These are phyloP conservation scores for Gortyna flavago DNA, from an alignment of 2,888 invertebrate genomes.

Conservation along the genomic window DNA sequence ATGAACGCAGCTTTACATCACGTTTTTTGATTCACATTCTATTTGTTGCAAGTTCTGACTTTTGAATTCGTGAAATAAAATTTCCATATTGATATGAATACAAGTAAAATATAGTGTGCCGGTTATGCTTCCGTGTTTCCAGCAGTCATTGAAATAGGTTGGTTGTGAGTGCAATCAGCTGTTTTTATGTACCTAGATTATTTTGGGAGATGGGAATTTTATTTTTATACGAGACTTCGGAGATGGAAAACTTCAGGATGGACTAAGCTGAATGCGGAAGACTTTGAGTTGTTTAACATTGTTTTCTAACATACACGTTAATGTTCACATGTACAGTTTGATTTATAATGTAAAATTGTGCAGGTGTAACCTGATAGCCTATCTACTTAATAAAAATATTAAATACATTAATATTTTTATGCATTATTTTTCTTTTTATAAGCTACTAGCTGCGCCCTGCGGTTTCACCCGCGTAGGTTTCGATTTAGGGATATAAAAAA, in stretches of 20 bases:
- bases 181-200: slow-evolving; percentile 1
- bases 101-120: slow-evolving; percentile 48
- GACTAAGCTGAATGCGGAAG: neutral
- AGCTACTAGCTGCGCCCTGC: no score
- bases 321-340: neutral
- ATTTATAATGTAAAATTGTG: neutral
- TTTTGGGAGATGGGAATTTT: neutral
- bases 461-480: no score
- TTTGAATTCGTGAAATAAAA: slow-evolving; percentile 56
- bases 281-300: neutral
- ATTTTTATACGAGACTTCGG: neutral
- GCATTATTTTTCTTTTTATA: no score
- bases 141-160: slow-evolving; percentile 17
- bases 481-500: no score
- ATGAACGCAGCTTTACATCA: slow-evolving; percentile 3
- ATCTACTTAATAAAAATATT: neutral
- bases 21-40: slow-evolving; percentile 47
- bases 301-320: neutral
- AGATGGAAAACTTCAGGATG: neutral
- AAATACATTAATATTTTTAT: neutral
- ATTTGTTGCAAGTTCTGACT: slow-evolving; percentile 47
- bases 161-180: slow-evolving; percentile 36
- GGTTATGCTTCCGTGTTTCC: slow-evolving; percentile 18
- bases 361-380: no score
- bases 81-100: slow-evolving; percentile 59